Percentiles rank a stretch among this genome's conserved stretches.
Conservation (phyloP, 2,888 invertebrate genomes). For the Meteorus cinctellus region DNA sequence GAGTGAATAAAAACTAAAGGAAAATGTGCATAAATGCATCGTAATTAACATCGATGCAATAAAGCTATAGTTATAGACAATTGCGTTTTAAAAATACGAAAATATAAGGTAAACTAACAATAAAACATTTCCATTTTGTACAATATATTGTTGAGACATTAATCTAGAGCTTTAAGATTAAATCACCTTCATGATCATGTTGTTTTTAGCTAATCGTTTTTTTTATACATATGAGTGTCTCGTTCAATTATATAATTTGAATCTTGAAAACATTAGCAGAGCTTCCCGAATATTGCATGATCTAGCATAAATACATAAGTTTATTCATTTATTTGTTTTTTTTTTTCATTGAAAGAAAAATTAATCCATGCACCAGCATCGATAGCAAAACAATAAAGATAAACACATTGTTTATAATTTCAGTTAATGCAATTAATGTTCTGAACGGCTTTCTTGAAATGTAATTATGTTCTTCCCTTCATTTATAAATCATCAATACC, state of each 20-base stretch:
- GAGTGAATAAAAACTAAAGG: not conserved
- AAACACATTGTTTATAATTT: not conserved
- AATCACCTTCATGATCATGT: not conserved
- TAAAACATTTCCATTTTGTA: conserved; percentile 30
- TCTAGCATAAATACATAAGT: conserved; percentile 33
- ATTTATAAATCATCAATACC: not conserved
- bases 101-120: conserved; percentile 12
- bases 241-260: not conserved
- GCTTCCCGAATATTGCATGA: conserved; percentile 18
- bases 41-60: not conserved
- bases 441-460: not conserved
- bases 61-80: not conserved
- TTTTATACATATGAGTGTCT: conserved; percentile 1
- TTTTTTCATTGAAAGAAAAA: not conserved
- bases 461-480: conserved; percentile 25
- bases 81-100: conserved; percentile 18
- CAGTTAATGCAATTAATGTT: not conserved
- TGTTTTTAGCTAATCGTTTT: not conserved
- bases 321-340: conserved; percentile 15
- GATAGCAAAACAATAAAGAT: conserved; percentile 13
- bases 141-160: conserved; percentile 12
- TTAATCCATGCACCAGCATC: conserved; percentile 8
- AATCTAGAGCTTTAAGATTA: not conserved
- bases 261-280: not conserved
- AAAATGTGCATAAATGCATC: not conserved